Base-by-base conservation (phyloP, 2,113 vertebrate genomes). In the Oxyruncus cristatus region DNA sequence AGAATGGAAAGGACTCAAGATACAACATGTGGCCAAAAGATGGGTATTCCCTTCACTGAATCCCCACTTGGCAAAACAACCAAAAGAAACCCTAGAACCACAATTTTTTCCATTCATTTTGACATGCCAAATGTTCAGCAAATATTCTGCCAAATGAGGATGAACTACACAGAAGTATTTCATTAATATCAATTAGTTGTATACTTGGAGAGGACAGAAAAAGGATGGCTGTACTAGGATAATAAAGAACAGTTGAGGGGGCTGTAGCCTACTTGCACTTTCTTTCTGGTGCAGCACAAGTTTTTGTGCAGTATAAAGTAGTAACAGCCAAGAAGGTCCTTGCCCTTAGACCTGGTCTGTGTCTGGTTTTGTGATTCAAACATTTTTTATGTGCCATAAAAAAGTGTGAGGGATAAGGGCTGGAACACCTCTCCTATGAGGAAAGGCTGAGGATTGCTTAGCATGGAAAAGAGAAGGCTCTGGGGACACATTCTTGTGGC, bases 71-170 rank as follows among this genome's bases (percentile, higher is more conserved):
- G 39, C 12, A 86, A 74, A 77, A 58, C 17, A 27, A 49, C 9
- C 1, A 20, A 53, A 93, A 77, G 24, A 53, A 75, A 67, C 0
- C 15, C 39, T 50, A 14, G 35, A 55, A 55, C 1, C 47, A 61
- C 8, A 37, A 6, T 30, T 62, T 89, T 89, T 91, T 47, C 61
- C 12, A 32, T 81, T 92, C 35, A 35, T 2, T 71, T 65, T 78
- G 80, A 27, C 8, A 26, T 37, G 42, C 9, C 35, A 92, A 74
- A 67, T 23, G 5, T 77, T 75, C 71, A 77, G 35, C 7, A 81
- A 78, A 92, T 87, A 41, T 63, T 89, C 52, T 89, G 44, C 24
- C 39, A 72, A 61, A 87, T 63, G 42, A 86, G 11, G 14, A 81
- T 56, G 24, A 82, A 44, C 22, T 74, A 47, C 14, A 50, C 2